Evolutionary conservation across 2,888 invertebrate genomes (phyloP), one percentile per base, ranked within the genome.

Genomic region (Cepaea hortensis): DNA sequence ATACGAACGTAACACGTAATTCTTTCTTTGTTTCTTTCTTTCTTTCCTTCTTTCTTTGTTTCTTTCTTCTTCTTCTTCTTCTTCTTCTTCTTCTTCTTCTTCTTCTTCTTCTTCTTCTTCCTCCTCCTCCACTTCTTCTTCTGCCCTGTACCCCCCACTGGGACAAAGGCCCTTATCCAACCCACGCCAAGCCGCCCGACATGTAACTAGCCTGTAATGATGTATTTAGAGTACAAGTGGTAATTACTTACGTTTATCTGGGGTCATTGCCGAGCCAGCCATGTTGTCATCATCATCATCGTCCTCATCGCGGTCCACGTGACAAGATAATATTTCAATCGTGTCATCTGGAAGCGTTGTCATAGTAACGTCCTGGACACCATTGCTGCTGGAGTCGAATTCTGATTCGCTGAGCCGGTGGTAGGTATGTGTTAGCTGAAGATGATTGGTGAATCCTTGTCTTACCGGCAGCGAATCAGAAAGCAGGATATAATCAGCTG

Each of bases 311-410:
- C 87, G 88, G 73, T 90, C 88, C 46, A 88, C 87, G 84, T 89
- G 88, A 81, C 90, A 90, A 6, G 90, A 90, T 73, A 90, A 81
- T 20, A 90, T 90, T 75, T 90, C 90, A 23, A 90, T 90, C 35
- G 85, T 88, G 84, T 90, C 90, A 85, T 90, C 90, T 79, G 88
- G 87, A 13, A 86, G 79, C 23, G 89, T 89, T 83, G 90, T 89
- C 88, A 89, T 90, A 80, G 85, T 85, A 85, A 85, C n/a, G 7
- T 55, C 55, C 55, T 55, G 55, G 55, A 11, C 3, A n/a, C 4
- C 18, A 13, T 55, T n/a, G 23, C 84, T 62, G 65, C 65, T 77
- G n/a, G 62, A 61, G 2, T 76, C 77, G 46, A 65, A 75, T 46
- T 65, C 62, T 23, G 76, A 46, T 62, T 77, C 50, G 68, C 48